Base-by-base conservation (phyloP, 2,113 vertebrate species). In the Cavia aperea region DNA sequence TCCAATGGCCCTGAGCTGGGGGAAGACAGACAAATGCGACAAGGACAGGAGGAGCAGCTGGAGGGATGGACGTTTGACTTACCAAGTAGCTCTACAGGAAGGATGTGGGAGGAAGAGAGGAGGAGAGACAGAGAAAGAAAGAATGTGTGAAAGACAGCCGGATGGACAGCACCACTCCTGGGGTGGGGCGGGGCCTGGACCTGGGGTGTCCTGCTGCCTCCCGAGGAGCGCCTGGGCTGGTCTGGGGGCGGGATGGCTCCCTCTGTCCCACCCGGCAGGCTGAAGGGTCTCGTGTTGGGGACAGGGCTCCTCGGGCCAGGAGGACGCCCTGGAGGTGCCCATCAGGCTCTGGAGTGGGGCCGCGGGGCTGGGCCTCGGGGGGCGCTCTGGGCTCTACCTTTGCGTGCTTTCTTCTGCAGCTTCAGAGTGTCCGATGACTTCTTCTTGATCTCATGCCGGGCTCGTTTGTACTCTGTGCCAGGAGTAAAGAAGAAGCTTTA, bases 401-500 rank as follows among this genome's bases (percentile, higher is more conserved):
- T 99, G 94, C 99, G 98, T 0, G 99, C 99, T 88, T 99, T 99
- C 95, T 99, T 99, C 97, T 99, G 99, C 26, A 99, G 98, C 95
- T 99, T 99, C 92, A 99, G 97, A 0, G 99, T 99, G 96, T 99
- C 99, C 0, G 99, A 98, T 0, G 99, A 99, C 95, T 99, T 99
- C 88, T 99, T 99, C 97, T 99, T 99, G 93, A 99, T 99, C 97
- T 99, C 99, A 1, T 99, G 99, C 62, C 99, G 98, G 65, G 99
- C 99, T 86, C 99, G 97, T 86, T 99, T 99, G 97, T 99, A 99
- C 96, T 99, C 99, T 99, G 65, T 66, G 43, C n/a, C 58, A 36
- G 29, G 26, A 11, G 18, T 49, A 95, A 26, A 94, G 23, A 18
- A 51, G 24, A 51, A 51, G 15, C 26, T 78, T 18, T 78, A 78